A percentile compares a stretch with the other conserved stretches of the same genome.
phyloP scores from a whole-genome alignment of 2,888 invertebrate species.

The Xanthia icteritia region DNA sequence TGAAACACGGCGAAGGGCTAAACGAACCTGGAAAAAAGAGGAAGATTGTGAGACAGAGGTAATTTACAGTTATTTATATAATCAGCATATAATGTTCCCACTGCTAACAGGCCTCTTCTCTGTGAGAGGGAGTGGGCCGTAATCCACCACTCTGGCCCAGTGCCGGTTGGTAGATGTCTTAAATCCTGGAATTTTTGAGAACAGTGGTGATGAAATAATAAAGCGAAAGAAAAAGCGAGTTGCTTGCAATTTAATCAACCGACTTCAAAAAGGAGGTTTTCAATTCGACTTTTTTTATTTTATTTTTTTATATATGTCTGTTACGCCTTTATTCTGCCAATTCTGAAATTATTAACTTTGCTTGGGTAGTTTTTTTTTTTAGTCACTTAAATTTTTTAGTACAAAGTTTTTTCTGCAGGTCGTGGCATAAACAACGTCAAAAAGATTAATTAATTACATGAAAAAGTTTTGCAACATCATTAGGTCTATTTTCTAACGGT shows the following conservation, averaged over 20 bases:
- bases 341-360: no score
- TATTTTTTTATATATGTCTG: no score
- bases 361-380: no score
- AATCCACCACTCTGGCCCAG: background rate
- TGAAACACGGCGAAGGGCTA: slow-evolving; percentile 86
- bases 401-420: background rate
- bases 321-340: no score
- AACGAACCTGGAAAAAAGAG: slow-evolving; percentile 78
- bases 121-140: background rate
- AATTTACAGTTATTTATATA: background rate
- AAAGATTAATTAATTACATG: no score
- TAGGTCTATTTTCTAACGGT: no score
- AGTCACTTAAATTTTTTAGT: no score
- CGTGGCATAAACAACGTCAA: no score
- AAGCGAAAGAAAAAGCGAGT: no score
- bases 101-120: background rate
- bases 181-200: background rate
- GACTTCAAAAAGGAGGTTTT: no score
- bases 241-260: background rate
- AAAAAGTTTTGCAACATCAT: no score
- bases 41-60: background rate
- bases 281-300: no score
- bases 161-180: background rate
- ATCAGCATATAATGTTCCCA: background rate
- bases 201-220: background rate